Percentiles rank a stretch among this genome's conserved stretches.
These are phyloP conservation scores for Priocnemis perturbator DNA, from an alignment of 2,888 invertebrate genomes.

Conservation along the genomic window DNA sequence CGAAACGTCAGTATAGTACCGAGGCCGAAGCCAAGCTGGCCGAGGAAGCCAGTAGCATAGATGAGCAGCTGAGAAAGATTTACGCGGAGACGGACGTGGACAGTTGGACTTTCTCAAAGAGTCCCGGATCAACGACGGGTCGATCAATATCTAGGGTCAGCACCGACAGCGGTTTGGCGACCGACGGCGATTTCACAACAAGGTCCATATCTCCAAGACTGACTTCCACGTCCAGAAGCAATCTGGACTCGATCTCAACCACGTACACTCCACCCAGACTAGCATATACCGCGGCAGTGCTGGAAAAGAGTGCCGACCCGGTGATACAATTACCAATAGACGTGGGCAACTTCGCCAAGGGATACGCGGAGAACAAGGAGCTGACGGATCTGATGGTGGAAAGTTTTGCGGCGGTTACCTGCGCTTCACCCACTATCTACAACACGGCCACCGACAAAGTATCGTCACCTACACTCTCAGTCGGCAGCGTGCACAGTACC, in stretches of 20 bases:
- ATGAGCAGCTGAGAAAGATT: slow-evolving; percentile 83
- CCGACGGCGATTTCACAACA: slow-evolving; percentile 79
- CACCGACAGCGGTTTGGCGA: slow-evolving; percentile 79
- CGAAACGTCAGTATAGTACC: slow-evolving; percentile 75
- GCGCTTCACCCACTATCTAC: slow-evolving; percentile 77
- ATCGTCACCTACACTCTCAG: slow-evolving; percentile 80
- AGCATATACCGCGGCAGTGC: slow-evolving; percentile 82
- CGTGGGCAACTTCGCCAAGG: slow-evolving; percentile 79
- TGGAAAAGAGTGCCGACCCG: slow-evolving; percentile 74
- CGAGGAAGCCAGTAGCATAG: slow-evolving; percentile 82
- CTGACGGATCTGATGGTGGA: slow-evolving; percentile 76
- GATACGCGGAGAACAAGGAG: slow-evolving; percentile 76
- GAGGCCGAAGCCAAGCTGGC: slow-evolving; percentile 80
- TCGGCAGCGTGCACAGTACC: slow-evolving; percentile 75
- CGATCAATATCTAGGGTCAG: slow-evolving; percentile 72
- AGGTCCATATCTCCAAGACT: slow-evolving; percentile 72
- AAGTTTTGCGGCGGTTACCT: slow-evolving; percentile 76
- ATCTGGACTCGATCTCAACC: slow-evolving; percentile 66
- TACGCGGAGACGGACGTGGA: slow-evolving; percentile 81
- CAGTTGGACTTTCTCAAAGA: slow-evolving; percentile 83
- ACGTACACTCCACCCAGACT: slow-evolving; percentile 74
- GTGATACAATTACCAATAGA: slow-evolving; percentile 77
- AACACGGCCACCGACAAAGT: slow-evolving; percentile 77
- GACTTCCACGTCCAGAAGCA: slow-evolving; percentile 67
- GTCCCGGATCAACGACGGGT: slow-evolving; percentile 77